A percentile compares a stretch with the other conserved stretches of the same genome.
Conservation (phyloP, 1,140 invertebrate genomes). For the Drosophila dunni region DNA sequence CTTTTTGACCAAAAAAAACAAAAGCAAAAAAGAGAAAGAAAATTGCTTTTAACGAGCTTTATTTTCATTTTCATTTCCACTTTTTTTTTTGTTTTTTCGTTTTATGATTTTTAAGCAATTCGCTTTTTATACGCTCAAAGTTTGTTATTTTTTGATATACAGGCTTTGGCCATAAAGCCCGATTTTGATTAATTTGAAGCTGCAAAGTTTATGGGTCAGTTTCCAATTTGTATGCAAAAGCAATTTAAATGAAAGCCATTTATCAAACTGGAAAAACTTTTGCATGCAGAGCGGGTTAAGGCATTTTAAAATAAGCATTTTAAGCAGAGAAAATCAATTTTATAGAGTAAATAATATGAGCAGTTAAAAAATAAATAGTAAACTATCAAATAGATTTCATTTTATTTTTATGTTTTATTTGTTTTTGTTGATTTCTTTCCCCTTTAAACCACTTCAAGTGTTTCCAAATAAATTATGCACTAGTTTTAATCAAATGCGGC, state of each 20-base stretch:
- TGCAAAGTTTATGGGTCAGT: conserved; percentile 64
- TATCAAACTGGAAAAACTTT: conserved; percentile 19
- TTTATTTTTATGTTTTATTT: background rate
- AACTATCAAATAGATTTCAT: background rate
- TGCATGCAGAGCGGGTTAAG: conserved; percentile 20
- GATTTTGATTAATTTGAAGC: conserved; percentile 65
- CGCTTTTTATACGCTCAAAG: conserved; percentile 32
- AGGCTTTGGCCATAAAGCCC: conserved; percentile 41
- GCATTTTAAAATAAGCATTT: background rate
- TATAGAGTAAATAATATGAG: no score
- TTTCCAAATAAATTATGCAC: conserved; percentile 1
- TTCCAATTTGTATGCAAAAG: conserved; percentile 44
- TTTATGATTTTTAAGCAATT: conserved; percentile 25
- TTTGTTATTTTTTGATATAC: conserved; percentile 21
- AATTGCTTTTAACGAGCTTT: conserved; percentile 29
- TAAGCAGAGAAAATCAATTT: background rate
- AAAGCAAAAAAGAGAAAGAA: conserved; percentile 3
- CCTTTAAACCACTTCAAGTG: background rate
- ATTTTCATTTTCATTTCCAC: conserved; percentile 18
- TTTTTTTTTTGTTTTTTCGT: conserved; percentile 52
- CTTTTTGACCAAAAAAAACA: conserved; percentile 13
- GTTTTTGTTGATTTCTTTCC: background rate
- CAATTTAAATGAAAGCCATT: conserved; percentile 25
- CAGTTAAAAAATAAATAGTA: no score
- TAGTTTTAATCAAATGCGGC: conserved; percentile 13